Evolutionary conservation across 2,113 vertebrate species (phyloP).

Genomic region (Opisthocomus hoazin): DNA sequence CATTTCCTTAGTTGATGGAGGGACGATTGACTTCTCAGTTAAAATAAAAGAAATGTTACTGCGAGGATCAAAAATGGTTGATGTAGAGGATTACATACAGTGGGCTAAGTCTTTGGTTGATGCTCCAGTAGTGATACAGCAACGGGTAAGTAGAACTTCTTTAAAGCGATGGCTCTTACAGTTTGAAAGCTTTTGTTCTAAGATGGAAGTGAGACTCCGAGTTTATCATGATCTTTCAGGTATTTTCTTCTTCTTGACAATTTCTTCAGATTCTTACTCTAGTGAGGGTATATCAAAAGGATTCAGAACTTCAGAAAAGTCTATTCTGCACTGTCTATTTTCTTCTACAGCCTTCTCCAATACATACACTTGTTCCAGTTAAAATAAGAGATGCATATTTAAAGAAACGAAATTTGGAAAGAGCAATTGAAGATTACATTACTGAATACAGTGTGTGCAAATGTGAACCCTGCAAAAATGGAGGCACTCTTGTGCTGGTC

Average conservation of each 20-base stretch:
- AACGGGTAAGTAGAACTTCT: conserved; percentile 41
- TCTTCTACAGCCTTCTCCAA: conserved; percentile 68
- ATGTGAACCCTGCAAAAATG: conserved; percentile 84
- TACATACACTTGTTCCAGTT: conserved; percentile 80
- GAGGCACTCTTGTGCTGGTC: conserved; percentile 76
- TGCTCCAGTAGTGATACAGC: conserved; percentile 73
- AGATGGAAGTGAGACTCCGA: not conserved
- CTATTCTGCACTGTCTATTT: not conserved
- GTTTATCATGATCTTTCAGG: not conserved
- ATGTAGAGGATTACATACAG: conserved; percentile 66
- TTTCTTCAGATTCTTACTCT: not conserved
- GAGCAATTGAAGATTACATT: conserved; percentile 78
- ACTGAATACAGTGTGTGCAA: conserved; percentile 81
- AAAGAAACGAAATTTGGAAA: conserved; percentile 79
- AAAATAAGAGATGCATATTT: conserved; percentile 64
- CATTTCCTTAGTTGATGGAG: conserved; percentile 81
- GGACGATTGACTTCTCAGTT: conserved; percentile 61
- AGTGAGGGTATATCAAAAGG: not conserved
- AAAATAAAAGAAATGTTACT: conserved; percentile 78
- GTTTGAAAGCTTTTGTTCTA: not conserved
- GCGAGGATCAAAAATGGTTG: conserved; percentile 31
- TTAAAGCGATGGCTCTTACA: not conserved
- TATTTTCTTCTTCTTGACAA: not conserved
- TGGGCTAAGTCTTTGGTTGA: conserved; percentile 79
- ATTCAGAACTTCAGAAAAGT: not conserved